Conservation (phyloP, 2,797 vertebrate species). For the Acridotheres tristis region DNA sequence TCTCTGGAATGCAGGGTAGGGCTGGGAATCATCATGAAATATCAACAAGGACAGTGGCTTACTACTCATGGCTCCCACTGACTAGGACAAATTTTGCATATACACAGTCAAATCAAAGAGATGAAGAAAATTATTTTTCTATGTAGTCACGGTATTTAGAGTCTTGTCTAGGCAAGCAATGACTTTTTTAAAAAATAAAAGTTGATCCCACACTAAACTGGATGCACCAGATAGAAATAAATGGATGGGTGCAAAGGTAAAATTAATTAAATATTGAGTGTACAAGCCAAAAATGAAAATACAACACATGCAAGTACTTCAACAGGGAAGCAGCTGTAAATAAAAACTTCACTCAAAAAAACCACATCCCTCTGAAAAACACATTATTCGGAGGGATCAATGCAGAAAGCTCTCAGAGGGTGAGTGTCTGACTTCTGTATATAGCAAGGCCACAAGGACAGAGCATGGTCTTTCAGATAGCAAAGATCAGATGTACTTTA, state of each 20-base stretch:
- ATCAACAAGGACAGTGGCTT: not conserved
- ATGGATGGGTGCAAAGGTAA: not conserved
- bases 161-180: not conserved
- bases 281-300: not conserved
- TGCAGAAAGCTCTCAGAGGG: not conserved
- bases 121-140: not conserved
- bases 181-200: not conserved
- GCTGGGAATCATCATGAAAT: not conserved
- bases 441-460: not conserved
- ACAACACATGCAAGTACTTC: not conserved
- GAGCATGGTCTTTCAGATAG: not conserved
- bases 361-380: rapidly evolving
- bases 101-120: not conserved
- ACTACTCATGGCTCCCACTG: not conserved
- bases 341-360: not conserved
- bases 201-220: not conserved
- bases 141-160: not conserved
- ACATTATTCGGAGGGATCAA: not conserved
- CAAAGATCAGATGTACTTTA: not conserved
- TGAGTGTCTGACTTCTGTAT: not conserved
- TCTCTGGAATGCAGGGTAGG: not conserved
- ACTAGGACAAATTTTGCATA: not conserved
- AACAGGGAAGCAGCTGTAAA: not conserved
- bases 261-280: not conserved
- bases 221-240: not conserved